These are phyloP conservation scores for Megamerina dolium DNA, from an alignment of 2,888 invertebrate genomes.

Conservation along the genomic window DNA sequence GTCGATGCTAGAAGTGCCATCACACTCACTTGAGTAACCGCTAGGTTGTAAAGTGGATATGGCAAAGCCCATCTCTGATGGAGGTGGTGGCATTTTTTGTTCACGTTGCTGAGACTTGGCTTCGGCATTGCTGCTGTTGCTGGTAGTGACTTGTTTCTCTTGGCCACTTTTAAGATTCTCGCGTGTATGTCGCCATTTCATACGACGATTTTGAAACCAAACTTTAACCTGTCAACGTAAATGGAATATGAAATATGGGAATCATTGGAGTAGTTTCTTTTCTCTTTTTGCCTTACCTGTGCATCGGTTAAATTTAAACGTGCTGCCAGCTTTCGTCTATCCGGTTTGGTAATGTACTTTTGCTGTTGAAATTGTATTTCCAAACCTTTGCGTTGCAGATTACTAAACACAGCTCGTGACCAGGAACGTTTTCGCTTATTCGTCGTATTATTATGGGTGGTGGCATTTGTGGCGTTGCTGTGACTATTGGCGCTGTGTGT, in stretches of 20 bases:
- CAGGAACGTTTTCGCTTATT: slow-evolving; percentile 81
- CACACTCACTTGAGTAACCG: no score
- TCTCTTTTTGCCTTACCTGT: no score
- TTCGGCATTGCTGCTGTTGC: background rate
- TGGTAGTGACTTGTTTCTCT: slow-evolving; percentile 35
- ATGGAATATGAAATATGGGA: slow-evolving; percentile 9
- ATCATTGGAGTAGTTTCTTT: background rate
- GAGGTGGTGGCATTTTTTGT: no score
- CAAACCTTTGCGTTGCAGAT: slow-evolving; percentile 87
- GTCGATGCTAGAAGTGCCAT: slow-evolving; percentile 35
- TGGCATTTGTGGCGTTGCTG: slow-evolving; percentile 8
- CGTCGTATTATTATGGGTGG: slow-evolving; percentile 24
- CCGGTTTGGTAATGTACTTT: slow-evolving; percentile 94
- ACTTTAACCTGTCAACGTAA: slow-evolving; percentile 67
- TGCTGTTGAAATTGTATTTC: slow-evolving; percentile 89
- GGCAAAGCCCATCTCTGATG: slow-evolving; percentile 25
- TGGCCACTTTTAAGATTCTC: slow-evolving; percentile 53
- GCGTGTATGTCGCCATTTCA: slow-evolving; percentile 82
- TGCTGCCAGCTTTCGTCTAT: slow-evolving; percentile 83
- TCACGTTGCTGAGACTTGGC: slow-evolving; percentile 5
- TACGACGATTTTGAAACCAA: slow-evolving; percentile 85
- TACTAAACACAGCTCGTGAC: slow-evolving; percentile 93
- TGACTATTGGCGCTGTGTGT: slow-evolving; percentile 9
- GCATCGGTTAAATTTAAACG: slow-evolving; percentile 89
- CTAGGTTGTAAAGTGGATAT: no score